Evolutionary conservation across 2,113 vertebrate genomes (phyloP).

Genomic region (Phycodurus eques): DNA sequence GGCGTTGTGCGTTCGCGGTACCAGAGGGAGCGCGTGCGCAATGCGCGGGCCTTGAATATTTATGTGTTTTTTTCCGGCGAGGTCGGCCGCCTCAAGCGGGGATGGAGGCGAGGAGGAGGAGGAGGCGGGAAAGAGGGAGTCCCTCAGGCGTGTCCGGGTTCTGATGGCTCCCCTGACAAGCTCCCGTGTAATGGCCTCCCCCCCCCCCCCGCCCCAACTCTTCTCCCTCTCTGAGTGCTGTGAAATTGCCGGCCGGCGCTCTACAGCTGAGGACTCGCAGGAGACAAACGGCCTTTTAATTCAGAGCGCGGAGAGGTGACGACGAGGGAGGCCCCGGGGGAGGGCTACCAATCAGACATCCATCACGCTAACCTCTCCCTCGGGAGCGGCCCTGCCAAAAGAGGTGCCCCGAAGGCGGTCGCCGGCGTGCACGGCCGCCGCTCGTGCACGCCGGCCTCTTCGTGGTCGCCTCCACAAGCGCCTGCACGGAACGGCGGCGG

Average conservation of each 20-base stretch:
- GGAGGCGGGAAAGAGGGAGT: constrained; percentile 62
- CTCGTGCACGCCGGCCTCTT: constrained; percentile 7
- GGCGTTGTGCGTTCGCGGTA: not conserved
- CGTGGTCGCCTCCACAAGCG: too few species aligned
- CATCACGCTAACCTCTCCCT: constrained; percentile 78
- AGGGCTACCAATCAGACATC: constrained; percentile 81
- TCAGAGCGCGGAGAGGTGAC: constrained; percentile 78
- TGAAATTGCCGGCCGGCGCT: constrained; percentile 77
- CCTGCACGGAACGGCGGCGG: too few species aligned
- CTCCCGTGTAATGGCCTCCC: constrained; percentile 76
- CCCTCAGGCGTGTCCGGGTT: constrained; percentile 73
- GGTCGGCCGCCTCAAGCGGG: constrained; percentile 52
- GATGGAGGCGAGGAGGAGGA: constrained; percentile 60
- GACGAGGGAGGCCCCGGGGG: constrained; percentile 75
- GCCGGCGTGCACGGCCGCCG: constrained; percentile 29
- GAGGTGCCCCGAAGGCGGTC: constrained; percentile 67
- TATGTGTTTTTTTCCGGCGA: constrained; percentile 47
- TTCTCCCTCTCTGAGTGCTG: constrained; percentile 75
- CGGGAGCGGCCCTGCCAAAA: constrained; percentile 66
- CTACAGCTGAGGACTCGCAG: constrained; percentile 80
- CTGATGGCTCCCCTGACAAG: constrained; percentile 79
- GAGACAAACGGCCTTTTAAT: constrained; percentile 84
- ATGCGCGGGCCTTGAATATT: constrained; percentile 43
- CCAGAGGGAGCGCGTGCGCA: not conserved
- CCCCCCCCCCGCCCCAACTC: constrained; percentile 41